These are phyloP conservation scores for Amphiura filiformis DNA, from an alignment of 35 echinoderm and acorn worm genomes.

Conservation along the genomic window DNA sequence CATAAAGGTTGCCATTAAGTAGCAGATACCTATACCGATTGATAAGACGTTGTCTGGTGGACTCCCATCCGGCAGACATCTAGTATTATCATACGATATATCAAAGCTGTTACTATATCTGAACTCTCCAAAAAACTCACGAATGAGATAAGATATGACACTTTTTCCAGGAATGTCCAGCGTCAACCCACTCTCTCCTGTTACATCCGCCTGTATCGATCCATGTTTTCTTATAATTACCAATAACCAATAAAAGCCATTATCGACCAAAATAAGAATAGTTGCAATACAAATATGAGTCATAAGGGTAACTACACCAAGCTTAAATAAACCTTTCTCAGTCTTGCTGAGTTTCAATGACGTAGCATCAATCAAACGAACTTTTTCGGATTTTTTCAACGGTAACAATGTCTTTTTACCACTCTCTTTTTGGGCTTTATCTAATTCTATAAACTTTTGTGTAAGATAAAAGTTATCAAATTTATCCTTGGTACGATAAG, in stretches of 20 bases:
- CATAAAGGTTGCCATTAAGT: too few species aligned
- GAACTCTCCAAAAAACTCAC: slow-evolving; percentile 35
- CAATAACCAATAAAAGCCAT: slow-evolving; percentile 72
- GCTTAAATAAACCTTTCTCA: slow-evolving; percentile 65
- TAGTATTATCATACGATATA: slow-evolving; percentile 40
- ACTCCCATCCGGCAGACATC: slow-evolving; percentile 50
- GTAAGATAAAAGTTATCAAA: too few species aligned
- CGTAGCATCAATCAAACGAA: slow-evolving; percentile 51
- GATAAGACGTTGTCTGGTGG: slow-evolving; percentile 42
- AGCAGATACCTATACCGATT: too few species aligned
- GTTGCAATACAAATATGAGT: slow-evolving; percentile 56
- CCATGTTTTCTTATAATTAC: slow-evolving; percentile 52
- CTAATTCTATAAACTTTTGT: slow-evolving; percentile 78
- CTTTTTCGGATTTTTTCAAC: slow-evolving; percentile 69
- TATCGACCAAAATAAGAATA: slow-evolving; percentile 59
- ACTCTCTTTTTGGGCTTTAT: slow-evolving; percentile 28
- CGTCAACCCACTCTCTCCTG: slow-evolving; percentile 34
- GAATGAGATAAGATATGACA: slow-evolving; percentile 46
- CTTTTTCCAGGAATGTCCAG: slow-evolving; percentile 42
- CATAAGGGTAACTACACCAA: slow-evolving; percentile 62
- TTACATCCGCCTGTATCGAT: slow-evolving; percentile 34
- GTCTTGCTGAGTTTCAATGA: slow-evolving; percentile 50
- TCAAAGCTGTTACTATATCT: slow-evolving; percentile 48
- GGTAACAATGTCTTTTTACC: slow-evolving; percentile 53
- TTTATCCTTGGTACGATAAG: too few species aligned